Evolutionary conservation across 2,888 invertebrate species (phyloP), one percentile per base, ranked within the genome.

Genomic region (Ischnura elegans): DNA sequence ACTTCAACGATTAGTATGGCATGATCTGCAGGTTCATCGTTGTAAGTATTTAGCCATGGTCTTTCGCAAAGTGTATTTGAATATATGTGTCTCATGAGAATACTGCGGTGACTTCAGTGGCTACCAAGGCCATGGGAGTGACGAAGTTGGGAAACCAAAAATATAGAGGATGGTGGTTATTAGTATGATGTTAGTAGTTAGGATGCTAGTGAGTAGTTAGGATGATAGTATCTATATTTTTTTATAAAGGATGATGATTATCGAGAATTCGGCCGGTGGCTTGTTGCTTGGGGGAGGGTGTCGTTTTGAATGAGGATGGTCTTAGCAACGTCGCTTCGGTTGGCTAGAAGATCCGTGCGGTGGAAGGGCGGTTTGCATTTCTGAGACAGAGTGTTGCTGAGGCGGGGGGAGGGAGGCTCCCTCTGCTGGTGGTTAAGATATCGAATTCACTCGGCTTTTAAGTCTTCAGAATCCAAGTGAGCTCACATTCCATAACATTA

Each of bases 141-240:
- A 19, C 76, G 36, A 36, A 76, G 36, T 3, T 10, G 76, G 36
- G 76, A 36, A 76, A 36, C 0, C 13, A 76, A 8, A 36, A 76
- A n/a, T 36, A 76, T 76, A 76, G 36, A 76, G 76, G 76, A 76
- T 36, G 76, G 76, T n/a, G n/a, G n/a, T n/a, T n/a, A n/a, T n/a
- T n/a, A n/a, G n/a, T n/a, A n/a, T n/a, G n/a, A n/a, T n/a, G n/a
- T n/a, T n/a, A n/a, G n/a, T n/a, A n/a, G n/a, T n/a, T n/a, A n/a
- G n/a, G n/a, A n/a, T n/a, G n/a, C n/a, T n/a, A n/a, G n/a, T n/a
- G n/a, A n/a, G n/a, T n/a, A n/a, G n/a, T n/a, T n/a, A n/a, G n/a
- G n/a, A n/a, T n/a, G n/a, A n/a, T n/a, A n/a, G n/a, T n/a, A n/a
- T n/a, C n/a, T n/a, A n/a, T n/a, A n/a, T n/a, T n/a, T n/a, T n/a